Conservation (phyloP, 2,888 invertebrate species). For the Andrena bicolor region DNA sequence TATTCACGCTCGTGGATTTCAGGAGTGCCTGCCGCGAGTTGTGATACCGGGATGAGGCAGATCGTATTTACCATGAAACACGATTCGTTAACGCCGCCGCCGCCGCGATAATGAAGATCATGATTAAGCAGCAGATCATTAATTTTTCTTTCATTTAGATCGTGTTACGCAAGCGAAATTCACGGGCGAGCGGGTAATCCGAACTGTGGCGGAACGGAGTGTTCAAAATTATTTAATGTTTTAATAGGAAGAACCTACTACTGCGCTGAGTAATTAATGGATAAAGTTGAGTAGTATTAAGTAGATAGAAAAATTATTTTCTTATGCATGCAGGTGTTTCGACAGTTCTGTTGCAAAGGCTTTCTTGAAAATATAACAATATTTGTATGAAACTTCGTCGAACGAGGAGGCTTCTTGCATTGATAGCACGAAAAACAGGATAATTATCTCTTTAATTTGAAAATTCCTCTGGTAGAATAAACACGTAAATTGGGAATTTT, state of each 20-base stretch:
- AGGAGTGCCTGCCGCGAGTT: slow-evolving; percentile 23
- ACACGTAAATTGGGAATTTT: too few relatives aligned
- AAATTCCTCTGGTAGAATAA: too few relatives aligned
- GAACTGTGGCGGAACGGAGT: neutral
- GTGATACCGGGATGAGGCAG: slow-evolving; percentile 17
- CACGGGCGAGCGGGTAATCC: neutral
- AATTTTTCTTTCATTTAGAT: slow-evolving; percentile 44
- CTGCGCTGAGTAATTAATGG: neutral
- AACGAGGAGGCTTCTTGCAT: too few relatives aligned
- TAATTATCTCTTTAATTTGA: too few relatives aligned
- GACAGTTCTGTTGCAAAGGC: too few relatives aligned
- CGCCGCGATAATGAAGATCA: slow-evolving; percentile 42
- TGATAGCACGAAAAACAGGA: too few relatives aligned
- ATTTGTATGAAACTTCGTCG: neutral
- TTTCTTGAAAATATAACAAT: neutral
- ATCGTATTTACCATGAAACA: slow-evolving; percentile 46
- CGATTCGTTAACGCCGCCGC: slow-evolving; percentile 21
- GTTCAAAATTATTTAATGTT: neutral
- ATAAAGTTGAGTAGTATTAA: neutral
- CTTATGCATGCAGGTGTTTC: too few relatives aligned
- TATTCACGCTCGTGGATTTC: slow-evolving; percentile 40
- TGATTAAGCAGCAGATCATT: slow-evolving; percentile 53
- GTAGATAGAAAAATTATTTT: neutral
- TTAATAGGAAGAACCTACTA: neutral
- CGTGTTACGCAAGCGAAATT: slow-evolving; percentile 31